Percentiles rank a stretch among this genome's conserved stretches.
Conservation (phyloP, 2,888 invertebrate species). For the Pasiphila rectangulata region DNA sequence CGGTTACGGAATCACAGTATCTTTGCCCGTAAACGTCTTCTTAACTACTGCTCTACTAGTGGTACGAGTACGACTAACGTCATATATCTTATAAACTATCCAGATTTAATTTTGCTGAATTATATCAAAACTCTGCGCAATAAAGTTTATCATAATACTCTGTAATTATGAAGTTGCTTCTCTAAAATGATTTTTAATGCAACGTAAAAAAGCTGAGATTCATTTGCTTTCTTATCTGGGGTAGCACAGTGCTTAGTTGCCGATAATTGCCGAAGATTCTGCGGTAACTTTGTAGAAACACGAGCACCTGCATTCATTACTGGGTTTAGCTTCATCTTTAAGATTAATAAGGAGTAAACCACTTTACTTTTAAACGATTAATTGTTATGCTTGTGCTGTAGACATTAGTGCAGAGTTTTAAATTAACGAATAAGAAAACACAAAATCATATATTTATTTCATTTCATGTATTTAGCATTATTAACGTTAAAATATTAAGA, state of each 20-base stretch:
- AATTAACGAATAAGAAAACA: no score
- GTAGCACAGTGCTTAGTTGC: slow-evolving; percentile 46
- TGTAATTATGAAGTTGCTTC: neutral
- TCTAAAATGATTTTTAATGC: neutral
- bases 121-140: neutral
- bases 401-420: no score
- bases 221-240: neutral
- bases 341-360: slow-evolving; percentile 72
- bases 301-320: slow-evolving; percentile 76
- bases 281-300: slow-evolving; percentile 52
- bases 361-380: slow-evolving; percentile 68
- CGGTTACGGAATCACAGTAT: no score
- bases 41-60: no score
- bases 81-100: no score
- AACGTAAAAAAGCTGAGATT: neutral
- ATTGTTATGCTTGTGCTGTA: slow-evolving; percentile 54
- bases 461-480: no score
- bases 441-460: no score
- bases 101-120: neutral
- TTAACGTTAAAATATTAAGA: no score
- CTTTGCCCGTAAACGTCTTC: no score
- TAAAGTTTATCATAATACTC: neutral
- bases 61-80: no score
- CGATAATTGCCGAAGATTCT: slow-evolving; percentile 66
- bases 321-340: slow-evolving; percentile 70